Percentiles rank a stretch among this genome's conserved stretches.
Conservation (phyloP, 1,140 invertebrate species). For the Drosophila bipectinata region DNA sequence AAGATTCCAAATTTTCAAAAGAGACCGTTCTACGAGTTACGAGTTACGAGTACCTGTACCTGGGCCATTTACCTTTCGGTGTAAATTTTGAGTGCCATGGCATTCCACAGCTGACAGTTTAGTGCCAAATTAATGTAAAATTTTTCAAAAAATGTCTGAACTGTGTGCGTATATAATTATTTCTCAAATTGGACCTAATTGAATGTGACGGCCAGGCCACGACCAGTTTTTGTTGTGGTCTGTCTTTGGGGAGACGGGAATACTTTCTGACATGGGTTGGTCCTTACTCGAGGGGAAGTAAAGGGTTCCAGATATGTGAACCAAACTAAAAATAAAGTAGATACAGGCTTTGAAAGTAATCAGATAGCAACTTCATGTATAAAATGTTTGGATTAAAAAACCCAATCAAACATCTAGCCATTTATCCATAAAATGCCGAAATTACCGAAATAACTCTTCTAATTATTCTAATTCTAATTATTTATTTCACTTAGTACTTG, state of each 20-base stretch:
- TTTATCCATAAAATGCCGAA: too few species aligned
- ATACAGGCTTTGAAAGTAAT: neutral
- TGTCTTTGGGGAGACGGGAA: neutral
- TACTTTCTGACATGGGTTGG: constrained; percentile 25
- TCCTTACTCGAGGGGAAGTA: constrained; percentile 10
- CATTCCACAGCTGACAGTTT: constrained; percentile 61
- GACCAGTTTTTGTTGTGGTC: constrained; percentile 28
- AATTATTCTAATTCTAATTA: too few species aligned
- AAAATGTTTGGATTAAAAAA: too few species aligned
- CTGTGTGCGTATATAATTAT: constrained; percentile 65
- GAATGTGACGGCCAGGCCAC: constrained; percentile 42
- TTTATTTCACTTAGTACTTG: neutral
- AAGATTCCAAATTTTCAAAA: constrained; percentile 10
- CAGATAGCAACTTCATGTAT: neutral
- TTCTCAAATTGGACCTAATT: constrained; percentile 64
- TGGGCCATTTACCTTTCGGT: constrained; percentile 46
- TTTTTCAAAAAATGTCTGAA: constrained; percentile 66
- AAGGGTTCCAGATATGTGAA: neutral
- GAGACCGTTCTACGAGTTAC: constrained; percentile 48
- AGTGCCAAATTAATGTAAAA: constrained; percentile 78
- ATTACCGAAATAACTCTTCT: too few species aligned
- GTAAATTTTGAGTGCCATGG: constrained; percentile 35
- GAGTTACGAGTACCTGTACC: constrained; percentile 37
- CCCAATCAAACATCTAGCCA: too few species aligned
- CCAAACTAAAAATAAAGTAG: neutral